These are phyloP conservation scores for Parazoanthus darwini DNA, from an alignment of 92 coral and sea anemone species.

Conservation along the genomic window DNA sequence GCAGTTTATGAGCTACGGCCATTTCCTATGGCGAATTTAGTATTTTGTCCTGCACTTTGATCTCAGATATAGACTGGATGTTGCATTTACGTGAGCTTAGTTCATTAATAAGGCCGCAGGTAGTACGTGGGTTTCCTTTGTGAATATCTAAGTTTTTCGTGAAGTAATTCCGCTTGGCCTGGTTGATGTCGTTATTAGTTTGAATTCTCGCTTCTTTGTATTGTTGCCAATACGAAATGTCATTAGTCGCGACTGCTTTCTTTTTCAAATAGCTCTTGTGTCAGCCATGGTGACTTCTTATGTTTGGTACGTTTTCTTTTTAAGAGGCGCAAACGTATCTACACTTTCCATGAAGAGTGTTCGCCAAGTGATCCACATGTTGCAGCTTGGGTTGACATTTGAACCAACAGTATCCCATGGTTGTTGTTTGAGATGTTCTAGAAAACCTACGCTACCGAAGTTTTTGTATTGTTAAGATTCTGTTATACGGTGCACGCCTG, in stretches of 20 bases:
- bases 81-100: slow-evolving; percentile 15
- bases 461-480: slow-evolving; percentile 25
- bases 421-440: slow-evolving; percentile 34
- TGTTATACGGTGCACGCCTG: slow-evolving; percentile 24
- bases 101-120: slow-evolving; percentile 32
- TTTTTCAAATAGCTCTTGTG: slow-evolving; percentile 11
- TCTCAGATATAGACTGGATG: slow-evolving; percentile 16
- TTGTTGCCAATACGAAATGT: neutral
- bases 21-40: neutral
- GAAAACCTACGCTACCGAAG: slow-evolving; percentile 21
- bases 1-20: too few relatives aligned
- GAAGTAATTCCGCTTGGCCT: neutral
- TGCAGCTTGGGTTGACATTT: slow-evolving; percentile 11
- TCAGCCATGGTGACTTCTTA: slow-evolving; percentile 31
- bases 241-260: neutral
- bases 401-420: slow-evolving; percentile 5
- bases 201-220: neutral
- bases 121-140: slow-evolving; percentile 35
- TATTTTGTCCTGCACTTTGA: slow-evolving; percentile 4
- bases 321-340: slow-evolving; percentile 41
- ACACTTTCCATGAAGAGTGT: slow-evolving; percentile 9
- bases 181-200: slow-evolving; percentile 17
- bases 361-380: slow-evolving; percentile 39
- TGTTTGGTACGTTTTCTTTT: slow-evolving; percentile 16
- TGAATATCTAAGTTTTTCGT: slow-evolving; percentile 24